phyloP scores from a whole-genome alignment of 2,888 invertebrate species.

The Drosophila hamatofila region DNA sequence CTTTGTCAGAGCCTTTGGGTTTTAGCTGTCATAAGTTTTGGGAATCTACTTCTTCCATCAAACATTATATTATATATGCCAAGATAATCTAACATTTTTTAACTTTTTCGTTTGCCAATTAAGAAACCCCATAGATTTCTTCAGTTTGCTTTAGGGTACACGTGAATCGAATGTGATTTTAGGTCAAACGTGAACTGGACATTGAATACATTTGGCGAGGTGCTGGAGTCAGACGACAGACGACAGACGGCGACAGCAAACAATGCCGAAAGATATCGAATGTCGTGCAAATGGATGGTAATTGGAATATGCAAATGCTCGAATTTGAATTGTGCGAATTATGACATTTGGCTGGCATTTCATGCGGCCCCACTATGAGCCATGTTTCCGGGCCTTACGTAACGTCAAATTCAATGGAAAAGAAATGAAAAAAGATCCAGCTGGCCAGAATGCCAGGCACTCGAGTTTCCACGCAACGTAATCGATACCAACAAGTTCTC shows the following conservation, averaged over 20 bases:
- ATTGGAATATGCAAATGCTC: slow-evolving; percentile 3
- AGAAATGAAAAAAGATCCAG: background rate
- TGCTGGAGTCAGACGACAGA: background rate
- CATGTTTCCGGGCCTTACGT: background rate
- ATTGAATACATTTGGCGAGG: slow-evolving; percentile 1
- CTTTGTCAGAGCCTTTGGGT: background rate
- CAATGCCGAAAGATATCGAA: slow-evolving; percentile 2
- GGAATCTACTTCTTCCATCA: background rate
- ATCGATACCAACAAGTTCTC: slow-evolving; percentile 3
- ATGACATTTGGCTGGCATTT: slow-evolving; percentile 4
- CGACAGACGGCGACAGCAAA: background rate
- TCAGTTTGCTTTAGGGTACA: background rate
- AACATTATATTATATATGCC: background rate
- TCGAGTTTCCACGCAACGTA: slow-evolving; percentile 5
- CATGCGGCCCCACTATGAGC: background rate
- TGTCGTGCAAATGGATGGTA: background rate
- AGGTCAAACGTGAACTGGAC: background rate
- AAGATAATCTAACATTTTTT: no score
- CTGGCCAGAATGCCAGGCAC: background rate
- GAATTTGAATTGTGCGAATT: slow-evolving; percentile 2
- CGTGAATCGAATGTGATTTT: background rate
- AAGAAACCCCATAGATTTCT: background rate
- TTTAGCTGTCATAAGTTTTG: background rate
- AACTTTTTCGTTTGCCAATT: background rate
- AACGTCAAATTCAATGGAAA: slow-evolving; percentile 3